phyloP scores from a whole-genome alignment of 2,888 invertebrate species.

The Chymomyza amoena region DNA sequence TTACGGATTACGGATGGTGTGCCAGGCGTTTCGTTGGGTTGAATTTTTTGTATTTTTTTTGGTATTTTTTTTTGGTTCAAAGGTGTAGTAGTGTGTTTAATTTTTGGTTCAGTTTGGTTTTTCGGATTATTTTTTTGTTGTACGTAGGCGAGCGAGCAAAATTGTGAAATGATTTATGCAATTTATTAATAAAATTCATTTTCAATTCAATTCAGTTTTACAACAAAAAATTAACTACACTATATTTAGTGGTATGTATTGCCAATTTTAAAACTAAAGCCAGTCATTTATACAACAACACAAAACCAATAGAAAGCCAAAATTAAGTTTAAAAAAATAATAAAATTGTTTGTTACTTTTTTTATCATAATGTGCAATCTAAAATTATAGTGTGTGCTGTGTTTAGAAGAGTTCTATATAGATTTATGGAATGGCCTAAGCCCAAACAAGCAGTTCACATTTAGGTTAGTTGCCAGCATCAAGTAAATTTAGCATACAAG shows the following conservation, averaged over 20 bases:
- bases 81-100: constrained; percentile 16
- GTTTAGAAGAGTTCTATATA: background rate
- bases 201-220: constrained; percentile 20
- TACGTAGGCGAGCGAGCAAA: constrained; percentile 29
- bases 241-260: background rate
- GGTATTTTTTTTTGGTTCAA: constrained; percentile 15
- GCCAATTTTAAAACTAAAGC: background rate
- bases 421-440: background rate
- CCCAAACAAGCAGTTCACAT: background rate
- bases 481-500: background rate
- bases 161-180: constrained; percentile 41
- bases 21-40: constrained; percentile 24
- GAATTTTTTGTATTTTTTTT: background rate
- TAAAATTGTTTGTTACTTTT: background rate
- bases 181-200: constrained; percentile 26
- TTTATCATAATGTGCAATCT: background rate
- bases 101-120: constrained; percentile 18
- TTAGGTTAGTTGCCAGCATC: background rate
- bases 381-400: background rate
- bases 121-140: constrained; percentile 18
- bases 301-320: background rate
- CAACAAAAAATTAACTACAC: constrained; percentile 8
- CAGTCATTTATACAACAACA: background rate
- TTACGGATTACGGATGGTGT: constrained; percentile 23
- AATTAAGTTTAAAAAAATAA: background rate